Percentiles rank a stretch among this genome's conserved stretches.
These are phyloP conservation scores for Lepus europaeus DNA, from an alignment of 2,113 vertebrate genomes.

Conservation along the genomic window DNA sequence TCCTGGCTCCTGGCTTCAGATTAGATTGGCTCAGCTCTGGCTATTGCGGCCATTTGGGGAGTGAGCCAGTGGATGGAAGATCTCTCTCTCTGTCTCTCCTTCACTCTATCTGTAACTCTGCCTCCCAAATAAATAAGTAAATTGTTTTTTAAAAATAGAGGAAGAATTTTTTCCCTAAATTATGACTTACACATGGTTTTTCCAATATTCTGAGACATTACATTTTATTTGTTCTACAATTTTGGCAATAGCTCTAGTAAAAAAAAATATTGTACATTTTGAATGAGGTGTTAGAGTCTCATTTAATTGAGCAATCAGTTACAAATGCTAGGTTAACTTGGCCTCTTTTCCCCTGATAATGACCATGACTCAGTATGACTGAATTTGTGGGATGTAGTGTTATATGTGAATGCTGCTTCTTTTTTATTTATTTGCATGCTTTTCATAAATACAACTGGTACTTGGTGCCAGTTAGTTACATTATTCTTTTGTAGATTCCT, in stretches of 20 bases:
- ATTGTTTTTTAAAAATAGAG: no score
- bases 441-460: no score
- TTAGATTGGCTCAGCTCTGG: no score
- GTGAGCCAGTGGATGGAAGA: no score
- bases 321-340: neutral
- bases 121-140: no score
- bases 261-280: neutral
- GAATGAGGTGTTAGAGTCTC: neutral
- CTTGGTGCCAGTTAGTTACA: neutral
- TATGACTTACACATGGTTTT: neutral
- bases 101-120: no score
- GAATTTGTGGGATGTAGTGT: neutral
- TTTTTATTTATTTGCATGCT: no score
- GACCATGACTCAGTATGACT: neutral
- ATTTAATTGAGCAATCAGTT: constrained; percentile 1
- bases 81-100: no score
- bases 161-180: constrained; percentile 3
- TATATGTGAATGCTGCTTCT: no score
- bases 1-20: no score
- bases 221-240: constrained; percentile 38
- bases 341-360: neutral
- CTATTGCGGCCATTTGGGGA: no score
- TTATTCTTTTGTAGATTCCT: neutral
- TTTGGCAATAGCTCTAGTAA: neutral
- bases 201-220: neutral